Conservation (phyloP, 2,888 invertebrate species). For the Drosophila barbarae region DNA sequence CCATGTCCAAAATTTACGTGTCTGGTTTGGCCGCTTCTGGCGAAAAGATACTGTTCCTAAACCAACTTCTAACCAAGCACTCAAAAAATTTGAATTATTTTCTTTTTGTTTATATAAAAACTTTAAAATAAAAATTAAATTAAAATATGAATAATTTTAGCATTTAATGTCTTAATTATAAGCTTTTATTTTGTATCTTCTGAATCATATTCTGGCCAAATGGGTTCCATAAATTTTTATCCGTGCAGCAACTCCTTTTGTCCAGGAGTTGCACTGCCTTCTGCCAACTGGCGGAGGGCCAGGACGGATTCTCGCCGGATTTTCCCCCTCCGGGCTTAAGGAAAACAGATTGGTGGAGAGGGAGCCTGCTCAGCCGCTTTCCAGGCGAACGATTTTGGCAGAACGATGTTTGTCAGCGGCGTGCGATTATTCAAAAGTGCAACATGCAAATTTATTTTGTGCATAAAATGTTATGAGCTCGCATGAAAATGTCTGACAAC, state of each 20-base stretch:
- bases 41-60: conserved; percentile 36
- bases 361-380: conserved; percentile 10
- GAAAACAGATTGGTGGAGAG: conserved; percentile 15
- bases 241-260: conserved; percentile 24
- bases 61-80: conserved; percentile 12
- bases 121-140: neutral
- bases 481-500: conserved; percentile 73
- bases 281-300: conserved; percentile 65
- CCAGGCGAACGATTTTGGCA: conserved; percentile 68
- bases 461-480: conserved; percentile 74
- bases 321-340: conserved; percentile 8
- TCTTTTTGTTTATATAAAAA: too few species aligned
- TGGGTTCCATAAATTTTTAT: neutral
- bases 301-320: conserved; percentile 33
- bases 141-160: too few species aligned
- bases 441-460: conserved; percentile 74
- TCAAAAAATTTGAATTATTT: neutral
- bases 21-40: conserved; percentile 66
- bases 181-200: neutral
- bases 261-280: conserved; percentile 14
- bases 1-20: conserved; percentile 65
- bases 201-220: neutral
- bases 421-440: conserved; percentile 73
- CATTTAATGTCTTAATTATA: neutral
- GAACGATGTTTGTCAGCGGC: conserved; percentile 71